Base-by-base conservation (phyloP, 2,797 vertebrate genomes). In the Dipus sagitta region DNA sequence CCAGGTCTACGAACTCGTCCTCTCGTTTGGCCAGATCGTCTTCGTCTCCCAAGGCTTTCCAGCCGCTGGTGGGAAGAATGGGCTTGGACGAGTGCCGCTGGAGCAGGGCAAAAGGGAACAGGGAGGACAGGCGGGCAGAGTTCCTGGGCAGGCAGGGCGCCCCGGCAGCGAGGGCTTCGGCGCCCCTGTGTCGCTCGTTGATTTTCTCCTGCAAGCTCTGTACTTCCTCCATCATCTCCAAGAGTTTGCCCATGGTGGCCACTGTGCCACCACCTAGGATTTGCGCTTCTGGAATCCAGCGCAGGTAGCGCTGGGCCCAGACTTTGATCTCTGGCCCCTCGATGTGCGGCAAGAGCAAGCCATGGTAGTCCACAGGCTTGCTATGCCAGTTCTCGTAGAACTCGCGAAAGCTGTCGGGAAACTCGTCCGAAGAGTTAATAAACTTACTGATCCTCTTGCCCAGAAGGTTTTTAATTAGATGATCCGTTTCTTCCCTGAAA, bases 241-340 rank as follows among this genome's bases (percentile, higher is more conserved):
- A 96, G 81, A 99, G 97, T 96, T 98, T 99, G 94, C 97, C 97
- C 94, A 98, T 96, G 65, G 97, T 94, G 24, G 98, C 98, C 92
- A 98, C 97, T 1, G 97, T 94, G 30, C 99, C 99, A 15, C 99
- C 99, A 0, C 98, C 98, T 15, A 98, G 97, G 82, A 99, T 98
- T 92, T 99, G 98, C 70, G 98, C 98, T 96, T 99, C 99, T 1
- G 98, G 99, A 95, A 99, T 98, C 99, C 99, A 99, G 14, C 99
- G 98, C 38, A 99, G 96, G 97, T 99, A 99, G 32, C 99, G 98
- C 93, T 99, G 99, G 32, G 98, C 98, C 99, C 99, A 99, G n/a
- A 99, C 98, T 70, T 96, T 98, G 90, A 99, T 97, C 76, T 98
- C 98, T 0, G 99, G 98, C 7, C 99, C 99, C 2, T 99, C 98